Conservation (phyloP, 2,797 vertebrate genomes). For the Carapus acus region DNA sequence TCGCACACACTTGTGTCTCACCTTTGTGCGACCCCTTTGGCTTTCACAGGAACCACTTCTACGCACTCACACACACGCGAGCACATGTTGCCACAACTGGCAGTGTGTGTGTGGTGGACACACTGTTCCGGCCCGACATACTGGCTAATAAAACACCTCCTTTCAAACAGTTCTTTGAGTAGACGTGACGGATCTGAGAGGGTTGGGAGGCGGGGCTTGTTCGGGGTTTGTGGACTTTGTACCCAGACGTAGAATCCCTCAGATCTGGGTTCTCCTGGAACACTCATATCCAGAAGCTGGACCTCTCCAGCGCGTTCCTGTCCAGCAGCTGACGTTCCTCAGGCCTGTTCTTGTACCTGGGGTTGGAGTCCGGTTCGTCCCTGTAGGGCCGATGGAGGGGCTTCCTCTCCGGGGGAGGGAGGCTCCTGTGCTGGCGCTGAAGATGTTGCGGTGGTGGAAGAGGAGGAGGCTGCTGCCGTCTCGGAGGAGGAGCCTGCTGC, state of each 20-base stretch:
- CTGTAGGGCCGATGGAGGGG: constrained; percentile 30
- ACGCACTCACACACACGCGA: constrained; percentile 2
- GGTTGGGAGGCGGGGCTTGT: too few species aligned
- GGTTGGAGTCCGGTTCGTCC: constrained; percentile 19
- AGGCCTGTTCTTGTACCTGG: constrained; percentile 28
- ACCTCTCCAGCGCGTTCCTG: constrained; percentile 54
- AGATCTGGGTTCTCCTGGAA: too few species aligned
- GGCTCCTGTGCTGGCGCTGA: constrained; percentile 30
- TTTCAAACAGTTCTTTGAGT: not conserved
- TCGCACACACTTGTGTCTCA: too few species aligned
- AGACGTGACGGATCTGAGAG: constrained; percentile 5
- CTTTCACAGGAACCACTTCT: not conserved
- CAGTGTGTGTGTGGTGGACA: too few species aligned
- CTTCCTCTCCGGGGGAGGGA: constrained; percentile 37
- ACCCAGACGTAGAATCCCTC: too few species aligned
- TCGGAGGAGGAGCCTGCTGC: constrained; percentile 10
- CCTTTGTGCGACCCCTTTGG: not conserved
- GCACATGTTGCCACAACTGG: not conserved
- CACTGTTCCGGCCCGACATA: not conserved
- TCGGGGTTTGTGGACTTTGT: too few species aligned
- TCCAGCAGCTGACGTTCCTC: constrained; percentile 54
- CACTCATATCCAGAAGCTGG: constrained; percentile 72
- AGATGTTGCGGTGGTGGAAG: constrained; percentile 12
- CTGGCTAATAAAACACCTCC: constrained; percentile 5
- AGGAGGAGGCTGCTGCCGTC: constrained; percentile 3